Percentiles rank a stretch among this genome's conserved stretches.
Conservation (phyloP, 2,797 vertebrate genomes). For the Numenius phaeopus region DNA sequence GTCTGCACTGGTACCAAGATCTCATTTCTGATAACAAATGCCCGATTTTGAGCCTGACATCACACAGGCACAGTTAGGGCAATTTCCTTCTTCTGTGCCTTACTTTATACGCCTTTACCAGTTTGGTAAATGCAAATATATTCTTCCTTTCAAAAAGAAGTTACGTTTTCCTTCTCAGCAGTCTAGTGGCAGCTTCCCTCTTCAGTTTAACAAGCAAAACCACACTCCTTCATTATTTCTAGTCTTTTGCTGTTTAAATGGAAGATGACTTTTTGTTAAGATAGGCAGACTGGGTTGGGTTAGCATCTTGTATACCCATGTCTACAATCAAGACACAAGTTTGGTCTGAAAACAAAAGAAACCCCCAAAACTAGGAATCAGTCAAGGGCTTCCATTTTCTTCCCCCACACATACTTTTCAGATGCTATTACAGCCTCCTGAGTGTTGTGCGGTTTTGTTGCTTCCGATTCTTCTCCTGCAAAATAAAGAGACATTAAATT, state of each 20-base stretch:
- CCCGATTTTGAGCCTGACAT: not conserved
- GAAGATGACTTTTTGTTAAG: not conserved
- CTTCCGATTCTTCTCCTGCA: constrained; percentile 50
- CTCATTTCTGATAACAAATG: not conserved
- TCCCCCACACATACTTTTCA: constrained; percentile 72
- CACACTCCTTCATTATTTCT: not conserved
- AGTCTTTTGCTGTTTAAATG: not conserved
- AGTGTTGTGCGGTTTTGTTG: constrained; percentile 17
- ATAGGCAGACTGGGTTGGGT: not conserved
- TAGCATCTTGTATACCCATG: not conserved
- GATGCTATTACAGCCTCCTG: constrained; percentile 48
- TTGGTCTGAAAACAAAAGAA: not conserved
- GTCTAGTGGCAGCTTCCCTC: not conserved
- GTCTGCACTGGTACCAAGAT: not conserved
- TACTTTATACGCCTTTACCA: not conserved
- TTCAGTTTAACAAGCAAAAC: not conserved
- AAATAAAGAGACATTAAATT: not conserved
- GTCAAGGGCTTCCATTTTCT: not conserved
- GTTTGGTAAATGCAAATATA: not conserved
- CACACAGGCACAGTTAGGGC: not conserved
- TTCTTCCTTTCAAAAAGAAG: not conserved
- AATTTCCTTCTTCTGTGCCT: not conserved
- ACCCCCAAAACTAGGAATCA: not conserved
- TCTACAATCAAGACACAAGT: not conserved
- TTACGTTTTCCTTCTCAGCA: not conserved